These are phyloP conservation scores for Carapus acus DNA, from an alignment of 2,797 vertebrate species.

Conservation along the genomic window DNA sequence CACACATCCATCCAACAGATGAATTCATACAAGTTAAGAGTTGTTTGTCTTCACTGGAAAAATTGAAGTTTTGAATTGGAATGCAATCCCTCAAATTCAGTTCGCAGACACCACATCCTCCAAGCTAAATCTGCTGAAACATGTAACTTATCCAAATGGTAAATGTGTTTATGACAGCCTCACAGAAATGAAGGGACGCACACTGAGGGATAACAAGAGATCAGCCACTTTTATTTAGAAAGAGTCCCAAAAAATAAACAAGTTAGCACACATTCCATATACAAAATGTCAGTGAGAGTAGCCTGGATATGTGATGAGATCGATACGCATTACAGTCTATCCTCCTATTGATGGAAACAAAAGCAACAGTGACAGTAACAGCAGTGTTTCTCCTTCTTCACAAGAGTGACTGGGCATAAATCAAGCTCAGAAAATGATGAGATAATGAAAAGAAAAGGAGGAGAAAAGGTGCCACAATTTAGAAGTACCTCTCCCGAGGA, in stretches of 20 bases:
- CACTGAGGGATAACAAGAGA: slow-evolving; percentile 54
- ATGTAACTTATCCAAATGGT: too few relatives aligned
- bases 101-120: too few relatives aligned
- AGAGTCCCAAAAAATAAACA: slow-evolving; percentile 79
- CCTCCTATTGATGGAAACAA: slow-evolving; percentile 54
- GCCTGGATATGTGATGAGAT: slow-evolving; percentile 64
- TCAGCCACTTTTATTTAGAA: slow-evolving; percentile 79
- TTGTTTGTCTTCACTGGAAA: too few relatives aligned
- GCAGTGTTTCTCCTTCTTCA: slow-evolving; percentile 36
- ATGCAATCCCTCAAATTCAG: too few relatives aligned
- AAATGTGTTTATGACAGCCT: too few relatives aligned
- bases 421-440: slow-evolving; percentile 29
- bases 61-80: too few relatives aligned
- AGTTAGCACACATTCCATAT: slow-evolving; percentile 80
- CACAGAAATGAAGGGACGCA: slow-evolving; percentile 6
- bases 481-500: slow-evolving; percentile 38
- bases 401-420: slow-evolving; percentile 18
- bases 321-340: slow-evolving; percentile 58
- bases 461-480: slow-evolving; percentile 26
- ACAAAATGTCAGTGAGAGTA: slow-evolving; percentile 76
- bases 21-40: too few relatives aligned
- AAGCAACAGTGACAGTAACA: slow-evolving; percentile 57
- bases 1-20: too few relatives aligned
- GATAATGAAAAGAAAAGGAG: slow-evolving; percentile 13
- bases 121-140: too few relatives aligned